These are phyloP conservation scores for Unio pictorum DNA, from an alignment of 2,888 invertebrate genomes.

Conservation along the genomic window DNA sequence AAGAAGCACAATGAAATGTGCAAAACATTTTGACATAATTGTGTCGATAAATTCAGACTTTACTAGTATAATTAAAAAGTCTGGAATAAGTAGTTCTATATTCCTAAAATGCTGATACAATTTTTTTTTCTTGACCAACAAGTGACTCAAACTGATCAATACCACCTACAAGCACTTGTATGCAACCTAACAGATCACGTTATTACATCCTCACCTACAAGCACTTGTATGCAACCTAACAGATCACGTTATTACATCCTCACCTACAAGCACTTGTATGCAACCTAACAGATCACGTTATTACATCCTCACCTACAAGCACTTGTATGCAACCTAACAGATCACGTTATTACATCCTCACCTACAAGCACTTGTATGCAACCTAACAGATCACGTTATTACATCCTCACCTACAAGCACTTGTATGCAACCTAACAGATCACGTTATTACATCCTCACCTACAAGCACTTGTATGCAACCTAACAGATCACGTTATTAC, in stretches of 20 bases:
- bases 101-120: conserved; percentile 46
- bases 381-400: conserved; percentile 36
- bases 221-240: conserved; percentile 46
- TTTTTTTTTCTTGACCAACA: conserved; percentile 24
- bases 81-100: conserved; percentile 50
- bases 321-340: conserved; percentile 45
- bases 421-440: conserved; percentile 44
- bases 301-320: conserved; percentile 40
- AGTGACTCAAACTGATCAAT: conserved; percentile 56
- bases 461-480: conserved; percentile 46
- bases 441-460: conserved; percentile 20
- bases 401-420: conserved; percentile 48
- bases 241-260: conserved; percentile 42
- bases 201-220: conserved; percentile 14
- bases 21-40: no score
- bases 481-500: conserved; percentile 38
- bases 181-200: conserved; percentile 40
- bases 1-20: no score
- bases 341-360: conserved; percentile 44
- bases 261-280: conserved; percentile 50
- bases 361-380: conserved; percentile 48
- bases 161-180: conserved; percentile 51
- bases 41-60: not conserved
- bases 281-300: conserved; percentile 36
- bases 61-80: conserved; percentile 68